Base-by-base conservation (phyloP, 2,113 vertebrate genomes). In the Aegithalos caudatus region DNA sequence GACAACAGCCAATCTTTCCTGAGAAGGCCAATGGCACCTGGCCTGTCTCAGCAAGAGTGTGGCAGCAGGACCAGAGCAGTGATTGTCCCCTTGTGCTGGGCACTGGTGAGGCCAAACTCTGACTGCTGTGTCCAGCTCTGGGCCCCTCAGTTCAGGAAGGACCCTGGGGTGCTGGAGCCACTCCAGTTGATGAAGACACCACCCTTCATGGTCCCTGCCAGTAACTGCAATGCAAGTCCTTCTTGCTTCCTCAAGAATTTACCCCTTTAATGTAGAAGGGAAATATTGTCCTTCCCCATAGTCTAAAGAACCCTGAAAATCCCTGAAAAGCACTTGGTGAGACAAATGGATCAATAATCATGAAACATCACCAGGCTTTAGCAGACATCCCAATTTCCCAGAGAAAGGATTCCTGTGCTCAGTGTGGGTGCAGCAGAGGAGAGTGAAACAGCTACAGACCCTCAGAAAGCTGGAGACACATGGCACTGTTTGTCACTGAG, bases 181-280 rank as follows among this genome's bases (percentile, higher is more conserved):
- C 50, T 57, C 57, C 31, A 27, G 10, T 1, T 56, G 53, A 51
- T 60, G 27, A 80, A 50, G 2, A 3, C 38, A 38, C 3, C 29
- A 38, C 7, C n/a, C 45, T 62, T 6, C 24, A 15, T 8, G 23
- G 9, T 7, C 2, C 22, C 21, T 0, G 0, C 2, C 57, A 47
- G 44, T 54, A 47, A 86, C 58, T 76, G 31, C 1, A 3, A 24
- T 22, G 19, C 31, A 62, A 71, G 29, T 12, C 22, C 22, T 74
- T 42, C 38, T 82, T 81, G 28, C 76, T 92, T 35, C 45, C 35
- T 23, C 14, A 54, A 62, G 42, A 81, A 38, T 70, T 51, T 50
- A 22, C 9, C 14, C 10, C 23, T 42, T 25, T 50, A 60, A 33
- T 14, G 14, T 12, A 64, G 44, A 56, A 13, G 13, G 28, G 25